phyloP scores from a whole-genome alignment of 2,888 invertebrate genomes.

The Pimpla rufipes region DNA sequence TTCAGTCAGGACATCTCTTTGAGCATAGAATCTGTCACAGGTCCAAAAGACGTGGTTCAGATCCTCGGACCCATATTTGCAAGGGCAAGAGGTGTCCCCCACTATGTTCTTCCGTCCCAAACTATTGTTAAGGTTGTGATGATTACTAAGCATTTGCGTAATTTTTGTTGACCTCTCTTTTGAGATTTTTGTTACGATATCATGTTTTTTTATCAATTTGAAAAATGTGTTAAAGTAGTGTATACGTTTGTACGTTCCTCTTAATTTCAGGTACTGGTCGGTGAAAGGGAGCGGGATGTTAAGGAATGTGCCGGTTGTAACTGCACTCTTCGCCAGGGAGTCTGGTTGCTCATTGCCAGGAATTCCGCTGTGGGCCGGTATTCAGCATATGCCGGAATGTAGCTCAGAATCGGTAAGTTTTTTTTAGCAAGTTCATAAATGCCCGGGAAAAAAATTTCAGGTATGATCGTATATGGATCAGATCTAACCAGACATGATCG shows the following conservation, averaged over 20 bases:
- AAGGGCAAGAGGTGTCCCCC: neutral
- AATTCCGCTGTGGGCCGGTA: slow-evolving; percentile 10
- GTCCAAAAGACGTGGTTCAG: neutral
- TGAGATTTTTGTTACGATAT: no score
- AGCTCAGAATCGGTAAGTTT: neutral
- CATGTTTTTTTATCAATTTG: no score
- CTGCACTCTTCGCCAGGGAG: neutral
- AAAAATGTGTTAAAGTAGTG: no score
- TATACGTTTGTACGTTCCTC: neutral
- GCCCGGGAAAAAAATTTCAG: no score
- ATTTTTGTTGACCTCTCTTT: no score
- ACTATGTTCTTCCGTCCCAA: neutral
- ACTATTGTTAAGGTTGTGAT: neutral
- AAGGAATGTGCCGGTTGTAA: neutral
- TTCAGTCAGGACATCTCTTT: neutral
- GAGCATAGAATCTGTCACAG: neutral
- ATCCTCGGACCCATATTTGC: neutral
- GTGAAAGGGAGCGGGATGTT: neutral
- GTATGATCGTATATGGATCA: no score
- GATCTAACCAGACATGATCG: no score
- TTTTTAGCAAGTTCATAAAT: neutral
- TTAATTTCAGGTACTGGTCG: neutral
- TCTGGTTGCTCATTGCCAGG: slow-evolving; percentile 11
- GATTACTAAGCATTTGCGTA: neutral
- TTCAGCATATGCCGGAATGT: neutral